Evolutionary conservation across 2,797 vertebrate genomes (phyloP).

Genomic region (Gymnoscopelus microlampas): DNA sequence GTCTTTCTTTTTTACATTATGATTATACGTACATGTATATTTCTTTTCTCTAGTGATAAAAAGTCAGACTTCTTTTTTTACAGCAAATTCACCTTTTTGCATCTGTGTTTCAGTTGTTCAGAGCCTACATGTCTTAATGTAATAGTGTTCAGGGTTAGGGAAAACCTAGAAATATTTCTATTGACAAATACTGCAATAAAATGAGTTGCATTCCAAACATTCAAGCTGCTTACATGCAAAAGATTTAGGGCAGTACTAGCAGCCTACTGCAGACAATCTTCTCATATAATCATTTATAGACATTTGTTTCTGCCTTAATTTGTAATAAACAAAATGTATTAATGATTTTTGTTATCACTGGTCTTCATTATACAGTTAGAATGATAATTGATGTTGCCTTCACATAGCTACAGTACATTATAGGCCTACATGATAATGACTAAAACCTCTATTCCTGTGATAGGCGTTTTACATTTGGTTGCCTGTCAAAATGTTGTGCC

Average conservation of each 20-base stretch:
- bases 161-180: not conserved
- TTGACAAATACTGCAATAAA: slow-evolving; percentile 10
- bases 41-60: not conserved
- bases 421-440: not conserved
- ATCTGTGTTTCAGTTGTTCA: slow-evolving; percentile 4
- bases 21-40: slow-evolving; percentile 12
- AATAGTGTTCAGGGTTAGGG: slow-evolving; percentile 1
- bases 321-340: slow-evolving; percentile 63
- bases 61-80: not conserved
- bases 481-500: too few relatives aligned
- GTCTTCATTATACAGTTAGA: slow-evolving; percentile 7
- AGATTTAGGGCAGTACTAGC: slow-evolving; percentile 17
- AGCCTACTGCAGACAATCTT: not conserved
- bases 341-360: slow-evolving; percentile 35
- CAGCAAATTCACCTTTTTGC: not conserved
- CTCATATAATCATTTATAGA: not conserved
- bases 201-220: slow-evolving; percentile 1
- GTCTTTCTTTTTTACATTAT: slow-evolving; percentile 4
- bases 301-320: slow-evolving; percentile 31
- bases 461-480: too few relatives aligned
- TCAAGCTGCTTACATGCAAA: slow-evolving; percentile 15
- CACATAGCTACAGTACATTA: too few relatives aligned
- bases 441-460: too few relatives aligned
- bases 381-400: too few relatives aligned
- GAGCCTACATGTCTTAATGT: slow-evolving; percentile 16